Evolutionary conservation across 2,888 invertebrate species (phyloP), one percentile per base, ranked within the genome.

Genomic region (Aproaerema taeniolella): DNA sequence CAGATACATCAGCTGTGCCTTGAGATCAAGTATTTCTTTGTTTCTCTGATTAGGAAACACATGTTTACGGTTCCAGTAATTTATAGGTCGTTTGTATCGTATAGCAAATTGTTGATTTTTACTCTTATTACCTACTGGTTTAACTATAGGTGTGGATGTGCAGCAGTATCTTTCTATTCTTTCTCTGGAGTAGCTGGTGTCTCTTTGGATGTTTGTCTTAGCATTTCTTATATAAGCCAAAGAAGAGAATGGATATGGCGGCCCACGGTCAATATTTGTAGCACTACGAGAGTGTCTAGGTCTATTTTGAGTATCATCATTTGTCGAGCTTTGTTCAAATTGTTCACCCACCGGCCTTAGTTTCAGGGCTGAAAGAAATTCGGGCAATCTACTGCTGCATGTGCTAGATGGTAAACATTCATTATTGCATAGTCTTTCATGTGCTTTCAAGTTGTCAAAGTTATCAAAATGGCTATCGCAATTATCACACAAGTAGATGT

Each of bases 401-500:
- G 61, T 45, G 38, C 58, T 64, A 8, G 67, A 48, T 25, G 74
- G 63, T 6, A 56, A 46, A 42, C 49, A 52, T 41, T 70, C 71
- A 65, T 68, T 74, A 43, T 80, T 82, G 53, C 87, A 87, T 32
- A 85, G 73, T 63, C 81, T 76, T 64, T 87, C 87, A 51, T 87
- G 87, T 0, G 66, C 71, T 54, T 60, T 69, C 29, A 86, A 52
- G 34, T 68, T 53, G 28, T 80, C 75, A 38, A 74, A 57, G 49
- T 82, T 85, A 47, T 91, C 89, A 63, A 93, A 89, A 69, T 92
- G 92, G 43, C 91, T 91, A 71, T 93, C 93, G 68, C 93, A 93
- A 61, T 90, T 91, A 61, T 93, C 93, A 72, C 93, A 93, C 34
- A 93, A 78, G 70, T 92, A 93, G 56, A 93, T 92, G 60, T 93